Evolutionary conservation across 2,888 invertebrate species (phyloP), one percentile per base, ranked within the genome.

Genomic region (Troides helena): DNA sequence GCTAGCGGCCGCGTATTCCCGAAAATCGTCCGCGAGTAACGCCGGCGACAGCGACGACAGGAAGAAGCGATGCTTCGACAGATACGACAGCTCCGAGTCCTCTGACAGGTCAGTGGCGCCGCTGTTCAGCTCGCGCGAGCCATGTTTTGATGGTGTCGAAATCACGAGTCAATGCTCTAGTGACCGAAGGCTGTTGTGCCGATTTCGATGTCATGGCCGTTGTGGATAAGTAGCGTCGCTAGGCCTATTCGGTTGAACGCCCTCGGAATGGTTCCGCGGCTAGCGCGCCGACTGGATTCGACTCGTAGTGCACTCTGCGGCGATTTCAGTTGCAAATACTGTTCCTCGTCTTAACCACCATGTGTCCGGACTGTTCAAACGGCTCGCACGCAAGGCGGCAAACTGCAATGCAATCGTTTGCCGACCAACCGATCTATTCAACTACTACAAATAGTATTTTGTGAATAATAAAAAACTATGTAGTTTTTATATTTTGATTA

Each of bases 51-150:
- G 92, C 72, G 95, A 94, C 80, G 95, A 94, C 85, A 94, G 95
- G 88, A 96, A 96, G 93, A 97, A 96, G 93, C 94, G 97, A 92
- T 97, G 97, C 93, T 94, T 96, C 88, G 97, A 97, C 95, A 95
- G 97, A 93, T 97, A 97, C 94, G 97, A 98, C 94, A 97, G 97
- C 90, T 97, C 97, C 83, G 97, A 97, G 93, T 97, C 97, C 84
- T 97, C 97, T 92, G 97, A 97, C 96, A 97, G 97, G 97, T 97
- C 89, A 94, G 94, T 86, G 74, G 23, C 18, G 25, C 60, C 50
- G 53, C 60, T 14, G 25, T 69, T 62, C 36, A 67, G 62, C 67
- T 70, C 70, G n/a, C 68, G 62, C 73, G 65, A 30, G 50, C 62
- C 69, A 57, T 85, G 83, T 84, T 85, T 82, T 77, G 76, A 81